Evolutionary conservation across 2,113 vertebrate genomes (phyloP).

Genomic region (Hassar affinis): DNA sequence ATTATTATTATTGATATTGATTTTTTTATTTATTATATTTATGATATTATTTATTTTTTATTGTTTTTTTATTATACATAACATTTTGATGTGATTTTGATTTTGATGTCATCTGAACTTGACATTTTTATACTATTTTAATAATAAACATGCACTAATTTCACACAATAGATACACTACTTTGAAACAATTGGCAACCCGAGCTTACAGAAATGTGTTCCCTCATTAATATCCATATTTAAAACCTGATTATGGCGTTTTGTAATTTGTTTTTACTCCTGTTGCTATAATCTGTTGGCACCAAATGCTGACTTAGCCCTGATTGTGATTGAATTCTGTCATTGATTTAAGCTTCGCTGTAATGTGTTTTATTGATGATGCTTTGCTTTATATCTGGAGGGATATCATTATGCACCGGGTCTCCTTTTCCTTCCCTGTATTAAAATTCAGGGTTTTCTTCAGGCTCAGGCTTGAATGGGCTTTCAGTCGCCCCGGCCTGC

Average conservation of each 20-base stretch:
- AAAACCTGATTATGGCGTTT: constrained; percentile 13
- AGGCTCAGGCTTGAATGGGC: constrained; percentile 1
- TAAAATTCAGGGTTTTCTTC: neutral
- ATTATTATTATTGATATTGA: too few relatives aligned
- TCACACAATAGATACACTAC: neutral
- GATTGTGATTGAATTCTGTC: constrained; percentile 10
- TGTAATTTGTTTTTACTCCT: constrained; percentile 3
- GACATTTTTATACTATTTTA: too few relatives aligned
- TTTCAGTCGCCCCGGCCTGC: neutral
- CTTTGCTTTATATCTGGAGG: neutral
- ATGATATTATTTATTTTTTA: too few relatives aligned
- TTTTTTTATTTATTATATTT: too few relatives aligned
- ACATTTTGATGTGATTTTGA: too few relatives aligned
- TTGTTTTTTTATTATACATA: too few relatives aligned
- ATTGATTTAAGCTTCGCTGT: constrained; percentile 30
- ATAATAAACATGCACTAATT: neutral
- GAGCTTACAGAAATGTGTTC: neutral
- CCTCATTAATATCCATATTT: neutral
- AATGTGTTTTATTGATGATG: constrained; percentile 19
- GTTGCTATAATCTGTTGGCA: neutral
- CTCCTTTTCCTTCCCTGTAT: too few relatives aligned
- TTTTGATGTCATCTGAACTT: too few relatives aligned
- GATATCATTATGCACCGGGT: too few relatives aligned
- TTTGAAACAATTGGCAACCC: neutral
- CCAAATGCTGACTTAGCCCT: neutral